These are phyloP conservation scores for Crotalus helleri DNA, from an alignment of 2,113 vertebrate species.

Conservation along the genomic window DNA sequence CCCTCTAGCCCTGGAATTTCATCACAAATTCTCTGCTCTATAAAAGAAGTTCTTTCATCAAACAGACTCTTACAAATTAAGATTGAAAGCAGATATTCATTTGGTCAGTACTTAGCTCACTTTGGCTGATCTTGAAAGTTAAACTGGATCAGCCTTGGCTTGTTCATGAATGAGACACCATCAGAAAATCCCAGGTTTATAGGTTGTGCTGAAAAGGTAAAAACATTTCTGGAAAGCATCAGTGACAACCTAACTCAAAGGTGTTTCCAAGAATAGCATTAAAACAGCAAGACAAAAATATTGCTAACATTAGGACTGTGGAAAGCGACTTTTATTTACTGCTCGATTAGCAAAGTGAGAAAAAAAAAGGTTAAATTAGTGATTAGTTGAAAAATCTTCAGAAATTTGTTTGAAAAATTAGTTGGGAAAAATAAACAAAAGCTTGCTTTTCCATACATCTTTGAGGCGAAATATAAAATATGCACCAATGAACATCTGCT, in stretches of 20 bases:
- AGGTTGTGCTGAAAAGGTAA: neutral
- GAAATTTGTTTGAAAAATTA: conserved; percentile 60
- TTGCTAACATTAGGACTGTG: neutral
- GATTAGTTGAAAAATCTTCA: conserved; percentile 22
- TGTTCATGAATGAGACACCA: neutral
- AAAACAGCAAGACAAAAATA: neutral
- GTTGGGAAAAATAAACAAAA: conserved; percentile 53
- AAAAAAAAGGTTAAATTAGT: neutral
- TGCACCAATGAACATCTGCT: conserved; percentile 27
- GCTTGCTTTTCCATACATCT: conserved; percentile 59
- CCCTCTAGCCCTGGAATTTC: neutral
- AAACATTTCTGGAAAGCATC: neutral
- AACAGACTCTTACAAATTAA: neutral
- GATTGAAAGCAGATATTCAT: neutral
- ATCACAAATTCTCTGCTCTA: neutral
- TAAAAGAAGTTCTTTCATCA: neutral
- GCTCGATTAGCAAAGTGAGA: neutral
- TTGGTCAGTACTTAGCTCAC: neutral
- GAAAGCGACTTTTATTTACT: neutral
- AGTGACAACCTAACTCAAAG: neutral
- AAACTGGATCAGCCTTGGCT: neutral
- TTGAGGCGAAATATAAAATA: conserved; percentile 62
- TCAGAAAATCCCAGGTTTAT: neutral
- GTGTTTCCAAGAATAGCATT: neutral
- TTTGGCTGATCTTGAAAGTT: neutral